Base-by-base conservation (phyloP, 2,113 vertebrate genomes). In the Zingel zingel region DNA sequence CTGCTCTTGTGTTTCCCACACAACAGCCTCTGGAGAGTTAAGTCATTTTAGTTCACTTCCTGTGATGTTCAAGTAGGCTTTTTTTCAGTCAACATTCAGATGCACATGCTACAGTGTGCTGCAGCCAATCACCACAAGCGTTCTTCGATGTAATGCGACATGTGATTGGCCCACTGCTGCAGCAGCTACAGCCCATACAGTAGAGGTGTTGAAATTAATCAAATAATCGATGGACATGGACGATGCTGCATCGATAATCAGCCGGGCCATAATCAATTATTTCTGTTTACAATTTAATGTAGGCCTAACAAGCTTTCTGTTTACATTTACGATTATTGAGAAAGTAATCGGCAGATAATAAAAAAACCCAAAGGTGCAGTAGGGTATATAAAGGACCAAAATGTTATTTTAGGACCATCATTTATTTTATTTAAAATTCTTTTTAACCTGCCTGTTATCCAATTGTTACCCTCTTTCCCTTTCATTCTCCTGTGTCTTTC, bases 21-120 rank as follows among this genome's bases (percentile, higher is more conserved):
- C 58, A 78, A 27, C 79, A 67, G 73, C 86, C 81, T 86, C 91
- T 63, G 48, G 86, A 86, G 86, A 77, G n/a, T 92, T 79, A 73
- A 81, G 79, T 86, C 68, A 85, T 86, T 84, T 79, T 62, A 68
- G 73, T 86, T 82, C 74, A 84, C 83, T 90, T 91, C 84, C 88
- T 87, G 82, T 51, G 4, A 65, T 13, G 4, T 47, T 78, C 19
- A 54, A 76, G 57, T 56, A 11, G 63, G 1, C n/a, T 45, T 62
- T 25, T 36, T 23, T 58, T n/a, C 43, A 51, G 51, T 48, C 25
- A 45, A 30, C 43, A 8, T 51, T 73, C 43, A 18, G 45, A 80
- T 65, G 45, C 21, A 47, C 70, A 64, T 6, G 59, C 65, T 53
- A 65, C 23, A 74, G 30, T 30, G 15, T 67, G 64, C 64, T 43